phyloP scores from a whole-genome alignment of 2,113 vertebrate genomes.

The Myotis lucifugus region DNA sequence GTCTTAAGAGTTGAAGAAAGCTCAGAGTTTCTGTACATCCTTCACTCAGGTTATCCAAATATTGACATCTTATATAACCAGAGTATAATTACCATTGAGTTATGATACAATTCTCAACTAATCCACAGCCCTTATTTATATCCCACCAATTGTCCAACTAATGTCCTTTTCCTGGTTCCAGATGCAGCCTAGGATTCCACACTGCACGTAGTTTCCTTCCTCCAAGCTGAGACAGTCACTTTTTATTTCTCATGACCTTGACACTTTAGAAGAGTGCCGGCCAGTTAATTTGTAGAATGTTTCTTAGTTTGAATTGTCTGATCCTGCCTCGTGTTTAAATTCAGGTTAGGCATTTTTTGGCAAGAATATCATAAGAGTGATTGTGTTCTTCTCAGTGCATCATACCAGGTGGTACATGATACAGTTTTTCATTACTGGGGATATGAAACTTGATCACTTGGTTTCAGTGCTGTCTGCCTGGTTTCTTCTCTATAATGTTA shows the following conservation, averaged over 20 bases:
- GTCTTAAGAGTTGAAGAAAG: not conserved
- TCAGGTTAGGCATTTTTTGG: not conserved
- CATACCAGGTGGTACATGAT: not conserved
- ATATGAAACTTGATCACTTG: not conserved
- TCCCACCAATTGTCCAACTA: not conserved
- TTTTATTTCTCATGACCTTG: not conserved
- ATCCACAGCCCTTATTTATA: not conserved
- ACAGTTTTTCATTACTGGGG: not conserved
- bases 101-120: not conserved
- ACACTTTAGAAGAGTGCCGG: not conserved
- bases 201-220: not conserved
- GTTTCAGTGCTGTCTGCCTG: not conserved
- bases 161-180: not conserved
- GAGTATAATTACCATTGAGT: not conserved
- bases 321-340: not conserved
- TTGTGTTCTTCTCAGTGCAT: not conserved
- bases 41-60: not conserved
- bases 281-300: not conserved
- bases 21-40: not conserved
- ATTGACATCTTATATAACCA: not conserved
- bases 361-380: not conserved
- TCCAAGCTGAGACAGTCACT: not conserved
- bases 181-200: not conserved
- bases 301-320: not conserved
- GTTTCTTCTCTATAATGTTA: not conserved